Conservation (phyloP, 2,888 invertebrate genomes). For the Drosophila kuntzei region DNA sequence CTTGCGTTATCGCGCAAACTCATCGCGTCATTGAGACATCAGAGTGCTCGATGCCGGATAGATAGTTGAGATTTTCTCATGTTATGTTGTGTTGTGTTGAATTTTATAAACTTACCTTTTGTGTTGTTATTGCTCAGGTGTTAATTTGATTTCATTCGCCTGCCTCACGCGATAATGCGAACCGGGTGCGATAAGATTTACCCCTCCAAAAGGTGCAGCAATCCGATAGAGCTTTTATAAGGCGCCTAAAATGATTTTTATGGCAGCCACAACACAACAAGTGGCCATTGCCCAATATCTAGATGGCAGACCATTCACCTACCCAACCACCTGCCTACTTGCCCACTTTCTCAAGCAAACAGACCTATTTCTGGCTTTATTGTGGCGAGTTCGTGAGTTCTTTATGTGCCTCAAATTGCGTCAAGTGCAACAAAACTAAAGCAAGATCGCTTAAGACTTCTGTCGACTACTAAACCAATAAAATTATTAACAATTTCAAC, state of each 20-base stretch:
- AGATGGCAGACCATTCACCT: constrained; percentile 7
- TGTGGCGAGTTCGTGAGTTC: constrained; percentile 46
- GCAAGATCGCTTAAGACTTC: constrained; percentile 24
- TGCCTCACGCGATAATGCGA: constrained; percentile 56
- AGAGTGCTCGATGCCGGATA: constrained; percentile 55
- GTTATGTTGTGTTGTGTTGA: constrained; percentile 11
- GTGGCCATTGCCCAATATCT: constrained; percentile 48
- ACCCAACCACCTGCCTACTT: constrained; percentile 10
- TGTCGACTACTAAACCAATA: constrained; percentile 22
- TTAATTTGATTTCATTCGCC: constrained; percentile 74
- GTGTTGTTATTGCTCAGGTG: constrained; percentile 52
- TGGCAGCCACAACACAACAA: constrained; percentile 35
- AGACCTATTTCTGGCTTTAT: constrained; percentile 53
- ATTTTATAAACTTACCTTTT: constrained; percentile 23
- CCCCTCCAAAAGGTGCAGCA: constrained; percentile 17
- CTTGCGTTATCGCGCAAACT: constrained; percentile 46
- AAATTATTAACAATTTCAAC: constrained; percentile 31
- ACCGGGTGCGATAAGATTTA: constrained; percentile 70
- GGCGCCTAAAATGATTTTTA: constrained; percentile 64
- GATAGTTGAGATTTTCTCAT: constrained; percentile 47
- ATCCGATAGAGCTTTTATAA: constrained; percentile 29
- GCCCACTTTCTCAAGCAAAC: constrained; percentile 45
- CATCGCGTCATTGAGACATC: constrained; percentile 66
- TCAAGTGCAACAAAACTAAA: constrained; percentile 48
- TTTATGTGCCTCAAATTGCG: constrained; percentile 56